Conservation (phyloP, 1,140 invertebrate genomes). For the Delia radicum region DNA sequence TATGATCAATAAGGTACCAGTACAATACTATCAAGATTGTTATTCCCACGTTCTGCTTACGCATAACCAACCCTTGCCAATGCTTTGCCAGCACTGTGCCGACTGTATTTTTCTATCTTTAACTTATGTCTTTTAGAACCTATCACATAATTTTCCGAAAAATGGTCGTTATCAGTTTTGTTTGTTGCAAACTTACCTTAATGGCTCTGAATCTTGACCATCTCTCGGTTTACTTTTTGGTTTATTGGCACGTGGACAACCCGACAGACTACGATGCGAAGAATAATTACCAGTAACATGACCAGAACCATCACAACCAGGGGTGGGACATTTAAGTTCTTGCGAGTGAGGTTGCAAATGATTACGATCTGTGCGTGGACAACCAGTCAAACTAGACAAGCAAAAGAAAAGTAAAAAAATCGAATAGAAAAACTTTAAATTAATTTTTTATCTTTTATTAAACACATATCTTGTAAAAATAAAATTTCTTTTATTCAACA, state of each 20-base stretch:
- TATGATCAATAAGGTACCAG: no score
- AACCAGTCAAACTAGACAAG: constrained; percentile 68
- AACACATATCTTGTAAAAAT: no score
- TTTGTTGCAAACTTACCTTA: constrained; percentile 63
- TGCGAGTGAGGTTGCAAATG: constrained; percentile 76
- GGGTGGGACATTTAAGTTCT: constrained; percentile 86
- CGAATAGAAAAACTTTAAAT: neutral
- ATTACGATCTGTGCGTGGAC: constrained; percentile 72
- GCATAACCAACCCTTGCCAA: no score
- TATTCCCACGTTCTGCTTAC: no score
- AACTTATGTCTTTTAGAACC: no score
- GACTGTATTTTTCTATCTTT: no score
- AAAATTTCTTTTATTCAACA: no score
- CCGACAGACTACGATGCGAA: constrained; percentile 81
- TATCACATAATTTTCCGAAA: no score
- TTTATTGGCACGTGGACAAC: constrained; percentile 85
- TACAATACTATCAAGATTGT: no score
- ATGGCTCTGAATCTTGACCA: constrained; percentile 85
- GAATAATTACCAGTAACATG: constrained; percentile 88
- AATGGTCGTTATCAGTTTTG: no score
- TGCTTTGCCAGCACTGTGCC: no score
- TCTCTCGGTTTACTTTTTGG: constrained; percentile 89
- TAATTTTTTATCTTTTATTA: neutral
- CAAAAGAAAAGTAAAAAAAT: neutral
- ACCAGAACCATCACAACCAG: constrained; percentile 83